phyloP scores from a whole-genome alignment of 2,797 vertebrate species.

The Spondyliosoma cantharus region DNA sequence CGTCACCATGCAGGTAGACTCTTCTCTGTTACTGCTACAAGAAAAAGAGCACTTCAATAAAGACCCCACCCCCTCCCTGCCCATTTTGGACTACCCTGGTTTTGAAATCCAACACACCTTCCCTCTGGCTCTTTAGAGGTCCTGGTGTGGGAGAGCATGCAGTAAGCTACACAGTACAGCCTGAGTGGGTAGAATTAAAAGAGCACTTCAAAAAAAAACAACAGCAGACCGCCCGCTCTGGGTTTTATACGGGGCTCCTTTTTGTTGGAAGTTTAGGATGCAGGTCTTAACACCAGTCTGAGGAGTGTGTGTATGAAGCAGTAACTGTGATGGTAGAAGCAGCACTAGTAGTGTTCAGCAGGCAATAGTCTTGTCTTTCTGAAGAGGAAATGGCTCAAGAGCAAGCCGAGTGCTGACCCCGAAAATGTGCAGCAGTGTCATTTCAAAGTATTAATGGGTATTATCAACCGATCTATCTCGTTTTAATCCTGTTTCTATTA shows the following conservation, averaged over 20 bases:
- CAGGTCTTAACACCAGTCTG: constrained; percentile 42
- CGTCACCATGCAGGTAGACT: constrained; percentile 21
- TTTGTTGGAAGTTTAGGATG: constrained; percentile 35
- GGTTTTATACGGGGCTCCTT: constrained; percentile 33
- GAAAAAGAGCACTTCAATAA: constrained; percentile 70
- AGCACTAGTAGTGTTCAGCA: constrained; percentile 70
- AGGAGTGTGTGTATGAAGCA: constrained; percentile 45
- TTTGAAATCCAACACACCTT: constrained; percentile 44
- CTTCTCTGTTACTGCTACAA: constrained; percentile 65
- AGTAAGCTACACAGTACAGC: constrained; percentile 60
- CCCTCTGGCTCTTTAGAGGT: constrained; percentile 32
- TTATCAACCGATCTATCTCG: background rate
- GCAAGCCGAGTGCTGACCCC: constrained; percentile 30
- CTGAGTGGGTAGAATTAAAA: constrained; percentile 63
- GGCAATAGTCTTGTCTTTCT: constrained; percentile 45
- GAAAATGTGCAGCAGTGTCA: constrained; percentile 43
- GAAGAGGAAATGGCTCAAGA: constrained; percentile 37
- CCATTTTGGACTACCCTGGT: constrained; percentile 49
- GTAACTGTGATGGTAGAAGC: constrained; percentile 56
- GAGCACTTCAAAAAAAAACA: constrained; percentile 72
- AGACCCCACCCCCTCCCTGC: constrained; percentile 10
- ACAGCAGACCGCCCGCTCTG: constrained; percentile 48
- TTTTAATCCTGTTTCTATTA: constrained; percentile 19
- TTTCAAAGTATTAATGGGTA: background rate
- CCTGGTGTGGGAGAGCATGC: constrained; percentile 53